Conservation (phyloP, 2,888 invertebrate species). For the Rhamphomyia laevipes region DNA sequence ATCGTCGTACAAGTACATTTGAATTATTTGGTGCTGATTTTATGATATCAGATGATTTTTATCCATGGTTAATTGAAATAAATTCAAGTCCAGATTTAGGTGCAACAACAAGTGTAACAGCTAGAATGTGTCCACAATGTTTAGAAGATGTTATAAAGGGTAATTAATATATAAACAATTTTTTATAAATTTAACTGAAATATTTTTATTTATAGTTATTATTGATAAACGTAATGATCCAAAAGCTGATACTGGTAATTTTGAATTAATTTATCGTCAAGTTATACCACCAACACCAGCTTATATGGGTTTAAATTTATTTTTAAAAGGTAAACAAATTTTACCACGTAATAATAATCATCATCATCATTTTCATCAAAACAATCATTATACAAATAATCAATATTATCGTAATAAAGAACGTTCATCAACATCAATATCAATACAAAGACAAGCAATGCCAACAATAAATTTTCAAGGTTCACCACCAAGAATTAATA, state of each 20-base stretch:
- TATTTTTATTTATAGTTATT: conserved; percentile 48
- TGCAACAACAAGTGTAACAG: conserved; percentile 81
- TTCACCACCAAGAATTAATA: background rate
- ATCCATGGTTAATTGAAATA: conserved; percentile 89
- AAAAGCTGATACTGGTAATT: conserved; percentile 67
- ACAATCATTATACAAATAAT: background rate
- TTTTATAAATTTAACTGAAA: background rate
- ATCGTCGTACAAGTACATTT: conserved; percentile 67
- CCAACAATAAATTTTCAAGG: background rate
- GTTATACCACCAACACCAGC: conserved; percentile 65
- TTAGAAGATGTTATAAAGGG: conserved; percentile 88
- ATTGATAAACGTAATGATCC: conserved; percentile 59
- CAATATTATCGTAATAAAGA: background rate
- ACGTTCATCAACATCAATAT: background rate
- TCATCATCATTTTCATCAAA: background rate
- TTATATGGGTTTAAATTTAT: conserved; percentile 51
- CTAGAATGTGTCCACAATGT: conserved; percentile 73
- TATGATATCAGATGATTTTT: conserved; percentile 77
- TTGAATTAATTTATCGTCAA: conserved; percentile 70
- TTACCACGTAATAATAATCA: conserved; percentile 17
- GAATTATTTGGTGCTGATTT: conserved; percentile 94
- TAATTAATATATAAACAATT: conserved; percentile 26
- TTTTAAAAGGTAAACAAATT: conserved; percentile 34
- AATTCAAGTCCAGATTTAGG: conserved; percentile 90
- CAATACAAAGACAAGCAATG: background rate